Evolutionary conservation across 2,888 invertebrate species (phyloP), one percentile per base, ranked within the genome.

Genomic region (Trichacis sp.): DNA sequence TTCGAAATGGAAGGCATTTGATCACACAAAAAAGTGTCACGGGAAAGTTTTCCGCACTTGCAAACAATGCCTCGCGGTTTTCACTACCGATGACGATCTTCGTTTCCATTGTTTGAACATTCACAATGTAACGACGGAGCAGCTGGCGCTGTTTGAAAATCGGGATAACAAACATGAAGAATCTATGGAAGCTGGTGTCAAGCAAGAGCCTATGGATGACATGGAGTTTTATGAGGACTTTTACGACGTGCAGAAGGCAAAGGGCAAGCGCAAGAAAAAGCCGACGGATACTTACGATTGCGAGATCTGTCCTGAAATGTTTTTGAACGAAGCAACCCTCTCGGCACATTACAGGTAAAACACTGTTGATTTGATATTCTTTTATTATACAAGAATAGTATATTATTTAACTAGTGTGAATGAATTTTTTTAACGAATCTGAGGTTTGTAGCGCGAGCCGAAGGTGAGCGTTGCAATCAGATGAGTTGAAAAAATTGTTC

Each of bases 21-120:
- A 88, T 73, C 89, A 89, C 70, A 83, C 88, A 38, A 87, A 88
- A 64, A 88, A 88, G 65, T 87, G 87, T 19, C 89, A 89, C 71
- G 88, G 88, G 0, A 84, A 87, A 47, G 87, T 87, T 20, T 88
- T 88, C 65, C 85, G 85, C 40, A 87, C 88, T 1, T 89, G 89
- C 66, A 88, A 87, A 77, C 85, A 86, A n/a, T 89, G 89, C 69
- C 79, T 88, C 50, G 87, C 87, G 40, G 87, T 89, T n/a, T 89
- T 88, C 68, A 86, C 86, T 2, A 85, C 84, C 2, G 87, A 87
- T 64, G 79, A 83, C 2, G 85, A 87, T 42, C 77, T 88, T n/a
- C 84, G 86, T 51, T 74, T 80, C 49, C 88, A 88, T 70, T 85
- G 85, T 64, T 85, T 86, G 43, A 78, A 78, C 1, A 71, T 81